These are phyloP conservation scores for Morbakka virulenta DNA, from an alignment of 30 jellyfish, hydroid and myxozoan species.

Conservation along the genomic window DNA sequence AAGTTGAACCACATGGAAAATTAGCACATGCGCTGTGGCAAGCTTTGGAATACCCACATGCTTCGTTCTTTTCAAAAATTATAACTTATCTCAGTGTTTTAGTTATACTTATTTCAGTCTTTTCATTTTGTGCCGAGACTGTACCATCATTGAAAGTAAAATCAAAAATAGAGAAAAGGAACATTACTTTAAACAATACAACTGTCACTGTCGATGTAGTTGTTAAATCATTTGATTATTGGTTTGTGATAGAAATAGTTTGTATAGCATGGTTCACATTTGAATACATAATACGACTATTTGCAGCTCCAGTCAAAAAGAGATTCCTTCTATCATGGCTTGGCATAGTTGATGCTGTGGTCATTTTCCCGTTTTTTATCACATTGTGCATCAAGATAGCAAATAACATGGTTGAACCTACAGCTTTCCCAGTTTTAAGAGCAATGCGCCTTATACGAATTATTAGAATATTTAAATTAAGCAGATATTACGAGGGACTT, in stretches of 20 bases:
- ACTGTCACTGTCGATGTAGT: background rate
- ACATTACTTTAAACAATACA: slow-evolving; percentile 8
- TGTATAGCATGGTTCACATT: slow-evolving; percentile 53
- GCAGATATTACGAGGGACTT: slow-evolving; percentile 69
- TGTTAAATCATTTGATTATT: slow-evolving; percentile 23
- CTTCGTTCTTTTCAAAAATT: slow-evolving; percentile 12
- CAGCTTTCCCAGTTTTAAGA: slow-evolving; percentile 31
- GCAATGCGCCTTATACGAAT: slow-evolving; percentile 59
- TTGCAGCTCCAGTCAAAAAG: slow-evolving; percentile 47
- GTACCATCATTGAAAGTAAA: slow-evolving; percentile 38
- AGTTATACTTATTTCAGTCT: slow-evolving; percentile 33
- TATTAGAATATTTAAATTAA: slow-evolving; percentile 72
- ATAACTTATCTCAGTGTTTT: slow-evolving; percentile 29
- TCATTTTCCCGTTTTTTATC: slow-evolving; percentile 45
- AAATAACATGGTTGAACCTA: too few species aligned
- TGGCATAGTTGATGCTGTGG: slow-evolving; percentile 56
- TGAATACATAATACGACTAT: slow-evolving; percentile 44
- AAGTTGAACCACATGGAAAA: slow-evolving; percentile 33
- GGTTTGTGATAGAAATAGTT: slow-evolving; percentile 54
- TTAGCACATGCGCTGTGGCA: slow-evolving; percentile 35
- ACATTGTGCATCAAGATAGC: slow-evolving; percentile 9
- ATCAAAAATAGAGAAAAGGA: background rate
- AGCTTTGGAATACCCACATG: slow-evolving; percentile 29
- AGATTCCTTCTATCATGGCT: slow-evolving; percentile 40
- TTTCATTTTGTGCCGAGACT: slow-evolving; percentile 72